Conservation (phyloP, 1,140 invertebrate species). For the Cotesia typhae region DNA sequence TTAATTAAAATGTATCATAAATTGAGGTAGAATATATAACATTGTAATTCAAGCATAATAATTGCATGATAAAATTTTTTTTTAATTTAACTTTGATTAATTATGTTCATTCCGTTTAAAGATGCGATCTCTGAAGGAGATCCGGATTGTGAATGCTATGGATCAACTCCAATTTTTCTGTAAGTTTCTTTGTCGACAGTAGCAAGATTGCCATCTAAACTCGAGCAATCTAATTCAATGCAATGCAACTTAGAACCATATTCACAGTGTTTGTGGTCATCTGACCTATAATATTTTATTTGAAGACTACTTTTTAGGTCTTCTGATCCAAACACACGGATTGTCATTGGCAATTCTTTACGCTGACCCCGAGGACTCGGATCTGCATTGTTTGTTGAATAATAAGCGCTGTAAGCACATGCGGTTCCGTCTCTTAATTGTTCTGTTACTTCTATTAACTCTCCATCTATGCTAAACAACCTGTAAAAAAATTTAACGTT, state of each 20-base stretch:
- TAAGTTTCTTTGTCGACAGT: constrained; percentile 66
- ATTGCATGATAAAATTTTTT: too few relatives aligned
- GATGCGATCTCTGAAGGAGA: too few relatives aligned
- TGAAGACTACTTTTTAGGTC: constrained; percentile 66
- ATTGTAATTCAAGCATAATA: too few relatives aligned
- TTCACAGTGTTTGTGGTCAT: constrained; percentile 67
- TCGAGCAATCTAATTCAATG: constrained; percentile 69
- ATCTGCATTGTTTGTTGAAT: constrained; percentile 57
- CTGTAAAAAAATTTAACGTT: constrained; percentile 48
- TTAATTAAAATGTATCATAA: too few relatives aligned
- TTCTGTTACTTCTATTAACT: constrained; percentile 59
- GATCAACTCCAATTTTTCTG: constrained; percentile 58
- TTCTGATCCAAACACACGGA: constrained; percentile 63
- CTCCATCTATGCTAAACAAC: constrained; percentile 59
- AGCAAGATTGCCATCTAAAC: constrained; percentile 61
- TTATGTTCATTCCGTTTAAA: too few relatives aligned
- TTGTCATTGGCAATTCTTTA: constrained; percentile 61
- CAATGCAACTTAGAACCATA: constrained; percentile 68
- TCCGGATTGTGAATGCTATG: constrained; percentile 43
- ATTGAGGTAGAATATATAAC: too few relatives aligned
- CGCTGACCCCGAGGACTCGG: constrained; percentile 60
- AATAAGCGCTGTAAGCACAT: constrained; percentile 65
- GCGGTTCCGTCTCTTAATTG: constrained; percentile 62
- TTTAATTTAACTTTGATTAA: too few relatives aligned
- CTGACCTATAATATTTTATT: constrained; percentile 67